These are phyloP conservation scores for Notiomystis cincta DNA, from an alignment of 2,113 vertebrate species.

Conservation along the genomic window DNA sequence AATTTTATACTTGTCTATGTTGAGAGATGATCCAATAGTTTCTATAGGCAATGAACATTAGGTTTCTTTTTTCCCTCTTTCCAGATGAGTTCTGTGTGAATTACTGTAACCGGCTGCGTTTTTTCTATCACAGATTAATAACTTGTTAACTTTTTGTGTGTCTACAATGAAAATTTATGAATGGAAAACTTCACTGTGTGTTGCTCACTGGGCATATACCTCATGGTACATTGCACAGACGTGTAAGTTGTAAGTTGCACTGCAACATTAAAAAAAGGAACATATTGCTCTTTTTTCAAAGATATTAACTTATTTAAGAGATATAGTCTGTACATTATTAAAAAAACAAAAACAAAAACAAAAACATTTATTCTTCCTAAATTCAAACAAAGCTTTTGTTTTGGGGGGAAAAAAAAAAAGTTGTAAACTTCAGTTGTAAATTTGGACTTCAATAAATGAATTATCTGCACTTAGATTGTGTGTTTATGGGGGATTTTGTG, in stretches of 20 bases:
- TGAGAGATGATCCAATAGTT: conserved; percentile 57
- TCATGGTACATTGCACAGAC: conserved; percentile 90
- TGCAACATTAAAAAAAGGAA: conserved; percentile 92
- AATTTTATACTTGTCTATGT: conserved; percentile 67
- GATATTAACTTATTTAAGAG: conserved; percentile 85
- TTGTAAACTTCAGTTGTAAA: conserved; percentile 86
- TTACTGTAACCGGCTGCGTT: conserved; percentile 60
- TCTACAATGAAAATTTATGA: conserved; percentile 82
- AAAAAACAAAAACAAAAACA: conserved; percentile 50
- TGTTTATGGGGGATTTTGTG: background rate
- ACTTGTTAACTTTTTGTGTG: conserved; percentile 73
- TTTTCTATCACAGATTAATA: conserved; percentile 71
- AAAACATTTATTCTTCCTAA: conserved; percentile 87
- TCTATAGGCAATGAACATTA: conserved; percentile 58
- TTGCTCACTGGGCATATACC: conserved; percentile 87
- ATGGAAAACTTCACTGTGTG: conserved; percentile 87
- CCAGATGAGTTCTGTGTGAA: conserved; percentile 60
- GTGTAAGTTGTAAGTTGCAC: conserved; percentile 93
- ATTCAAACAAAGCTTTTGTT: conserved; percentile 84
- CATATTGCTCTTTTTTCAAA: conserved; percentile 91
- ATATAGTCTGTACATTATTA: conserved; percentile 83
- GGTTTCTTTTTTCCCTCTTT: conserved; percentile 51
- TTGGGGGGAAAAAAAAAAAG: conserved; percentile 19
- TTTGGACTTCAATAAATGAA: conserved; percentile 89
- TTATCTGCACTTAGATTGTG: conserved; percentile 78